Conservation (phyloP, 2,797 vertebrate species). For the Poecilia wingei region DNA sequence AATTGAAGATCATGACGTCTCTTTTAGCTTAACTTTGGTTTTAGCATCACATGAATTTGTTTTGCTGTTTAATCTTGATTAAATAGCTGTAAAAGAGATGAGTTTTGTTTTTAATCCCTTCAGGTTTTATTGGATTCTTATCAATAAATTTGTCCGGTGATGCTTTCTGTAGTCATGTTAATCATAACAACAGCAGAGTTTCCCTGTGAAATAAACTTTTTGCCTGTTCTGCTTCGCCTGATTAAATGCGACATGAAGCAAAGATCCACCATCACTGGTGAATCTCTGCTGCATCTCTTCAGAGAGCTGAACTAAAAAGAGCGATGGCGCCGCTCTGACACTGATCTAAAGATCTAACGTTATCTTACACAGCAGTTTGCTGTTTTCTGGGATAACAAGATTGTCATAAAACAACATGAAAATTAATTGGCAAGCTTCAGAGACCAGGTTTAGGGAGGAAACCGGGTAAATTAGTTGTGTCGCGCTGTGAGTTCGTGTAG, state of each 20-base stretch:
- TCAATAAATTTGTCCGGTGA: neutral
- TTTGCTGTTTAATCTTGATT: too few relatives aligned
- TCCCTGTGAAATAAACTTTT: constrained; percentile 18
- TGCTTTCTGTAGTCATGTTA: neutral
- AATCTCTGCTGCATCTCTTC: constrained; percentile 10
- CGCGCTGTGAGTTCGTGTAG: constrained; percentile 19
- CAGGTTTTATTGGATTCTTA: neutral
- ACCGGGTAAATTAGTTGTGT: constrained; percentile 13
- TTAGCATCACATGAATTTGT: neutral
- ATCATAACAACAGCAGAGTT: neutral
- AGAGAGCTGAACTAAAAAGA: constrained; percentile 13
- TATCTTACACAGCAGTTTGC: constrained; percentile 33
- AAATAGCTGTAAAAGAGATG: neutral
- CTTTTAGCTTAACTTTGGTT: neutral
- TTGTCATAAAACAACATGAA: constrained; percentile 29
- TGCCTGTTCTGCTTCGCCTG: constrained; percentile 10
- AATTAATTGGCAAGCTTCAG: constrained; percentile 40
- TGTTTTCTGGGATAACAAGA: constrained; percentile 29
- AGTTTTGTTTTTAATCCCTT: neutral
- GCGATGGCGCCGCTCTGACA: constrained; percentile 16
- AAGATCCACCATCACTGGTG: constrained; percentile 18
- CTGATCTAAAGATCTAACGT: constrained; percentile 33
- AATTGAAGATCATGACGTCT: neutral
- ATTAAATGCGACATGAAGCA: constrained; percentile 33
- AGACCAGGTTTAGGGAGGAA: constrained; percentile 32